Conservation (phyloP, 2,113 vertebrate genomes). For the Parus major region DNA sequence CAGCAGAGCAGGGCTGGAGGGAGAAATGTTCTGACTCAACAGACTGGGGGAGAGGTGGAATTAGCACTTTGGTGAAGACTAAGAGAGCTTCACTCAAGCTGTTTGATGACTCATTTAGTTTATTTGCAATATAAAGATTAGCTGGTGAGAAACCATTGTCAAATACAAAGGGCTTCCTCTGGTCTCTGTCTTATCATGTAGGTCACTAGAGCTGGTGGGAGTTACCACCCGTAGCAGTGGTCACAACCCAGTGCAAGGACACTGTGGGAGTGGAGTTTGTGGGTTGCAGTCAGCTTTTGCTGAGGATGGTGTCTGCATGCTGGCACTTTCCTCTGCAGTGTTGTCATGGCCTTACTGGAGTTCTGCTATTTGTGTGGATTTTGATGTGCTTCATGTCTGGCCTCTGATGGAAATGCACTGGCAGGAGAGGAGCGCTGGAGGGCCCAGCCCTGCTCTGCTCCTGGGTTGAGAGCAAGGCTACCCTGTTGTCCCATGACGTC, state of each 20-base stretch:
- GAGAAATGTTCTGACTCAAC: neutral
- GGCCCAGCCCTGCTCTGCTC: neutral
- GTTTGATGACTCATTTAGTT: neutral
- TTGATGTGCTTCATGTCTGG: neutral
- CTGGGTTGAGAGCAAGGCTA: neutral
- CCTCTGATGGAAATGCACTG: neutral
- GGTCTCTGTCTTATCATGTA: neutral
- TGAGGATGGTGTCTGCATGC: neutral
- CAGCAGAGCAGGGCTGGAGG: neutral
- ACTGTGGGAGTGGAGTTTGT: neutral
- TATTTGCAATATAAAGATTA: neutral
- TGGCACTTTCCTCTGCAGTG: neutral
- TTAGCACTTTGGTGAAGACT: neutral
- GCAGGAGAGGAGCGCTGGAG: neutral
- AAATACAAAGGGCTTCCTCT: neutral
- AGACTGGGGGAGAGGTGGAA: neutral
- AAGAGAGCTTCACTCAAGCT: neutral
- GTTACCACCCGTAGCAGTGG: neutral
- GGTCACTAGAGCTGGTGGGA: neutral
- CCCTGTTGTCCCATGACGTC: fast-evolving
- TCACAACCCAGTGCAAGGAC: neutral
- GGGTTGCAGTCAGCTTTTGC: neutral
- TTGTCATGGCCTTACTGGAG: neutral
- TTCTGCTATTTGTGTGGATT: neutral
- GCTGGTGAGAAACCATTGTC: neutral